Base-by-base conservation (phyloP, 2,797 vertebrate genomes). In the Macroramphosus scolopax region DNA sequence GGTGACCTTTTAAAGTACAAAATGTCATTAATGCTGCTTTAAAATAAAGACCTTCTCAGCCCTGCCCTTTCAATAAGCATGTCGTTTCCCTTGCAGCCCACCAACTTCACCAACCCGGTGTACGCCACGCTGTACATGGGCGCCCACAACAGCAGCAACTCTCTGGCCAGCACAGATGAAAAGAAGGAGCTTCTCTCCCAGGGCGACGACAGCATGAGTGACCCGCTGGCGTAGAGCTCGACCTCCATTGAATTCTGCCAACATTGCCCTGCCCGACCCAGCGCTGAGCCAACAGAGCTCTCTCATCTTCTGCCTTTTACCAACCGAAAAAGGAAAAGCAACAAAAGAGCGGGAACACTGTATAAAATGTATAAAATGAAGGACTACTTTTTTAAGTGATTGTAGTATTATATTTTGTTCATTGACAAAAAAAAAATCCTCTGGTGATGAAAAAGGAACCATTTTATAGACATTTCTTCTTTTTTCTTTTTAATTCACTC, bases 381-480 rank as follows among this genome's bases (percentile, higher is more conserved):
- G 95, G 94, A 97, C 92, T 96, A 96, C 93, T 95, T 97, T 97
- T 98, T 91, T 97, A 97, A 95, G 93, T 97, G 94, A 97, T 91
- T 89, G 93, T 94, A 98, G 94, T 98, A 94, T 97, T 98, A 95
- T 94, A 92, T 93, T 93, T 92, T 89, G 91, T 93, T 91, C 90
- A 91, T 89, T 85, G n/a, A n/a, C n/a, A n/a, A n/a, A n/a, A n/a
- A 85, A 80, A 83, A 78, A 88, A 87, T 88, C 80, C 77, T 87
- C 83, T 81, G 82, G 78, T n/a, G n/a, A n/a, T 88, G 72, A 83
- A 82, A 81, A 84, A 82, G 72, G 34, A 81, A 69, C 76, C 78
- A 81, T 86, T 91, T 90, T 90, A 75, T 89, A 88, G 72, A 81
- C 85, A 86, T 89, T 85, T 87, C 89, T 82, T 75, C 83, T 82